Evolutionary conservation across 2,797 vertebrate species (phyloP).

Genomic region (Anisognathus igniventris): DNA sequence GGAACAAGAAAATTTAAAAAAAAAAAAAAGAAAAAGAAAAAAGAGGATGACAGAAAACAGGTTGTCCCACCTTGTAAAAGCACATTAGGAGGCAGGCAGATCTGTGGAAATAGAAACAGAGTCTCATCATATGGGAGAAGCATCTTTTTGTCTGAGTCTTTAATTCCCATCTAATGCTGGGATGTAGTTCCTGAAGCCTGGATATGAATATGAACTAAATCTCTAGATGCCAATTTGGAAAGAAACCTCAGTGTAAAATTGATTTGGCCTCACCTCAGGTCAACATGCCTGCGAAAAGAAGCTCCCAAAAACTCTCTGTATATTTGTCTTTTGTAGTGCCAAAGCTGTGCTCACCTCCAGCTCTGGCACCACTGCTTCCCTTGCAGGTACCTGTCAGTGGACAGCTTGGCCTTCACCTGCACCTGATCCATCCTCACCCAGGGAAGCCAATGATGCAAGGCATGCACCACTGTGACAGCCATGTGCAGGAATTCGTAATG

Average conservation of each 20-base stretch:
- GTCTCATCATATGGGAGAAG: not conserved
- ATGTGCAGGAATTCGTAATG: not conserved
- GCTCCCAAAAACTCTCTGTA: not conserved
- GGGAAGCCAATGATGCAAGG: not conserved
- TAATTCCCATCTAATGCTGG: not conserved
- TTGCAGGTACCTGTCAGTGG: not conserved
- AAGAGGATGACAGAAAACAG: not conserved
- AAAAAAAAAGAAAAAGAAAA: accelerated
- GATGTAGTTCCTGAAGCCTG: not conserved
- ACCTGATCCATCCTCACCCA: not conserved
- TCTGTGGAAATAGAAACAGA: not conserved
- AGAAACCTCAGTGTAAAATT: not conserved
- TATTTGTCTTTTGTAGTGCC: not conserved
- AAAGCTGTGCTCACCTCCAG: not conserved
- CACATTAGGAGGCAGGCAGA: not conserved
- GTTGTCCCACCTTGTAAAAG: not conserved
- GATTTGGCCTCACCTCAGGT: not conserved
- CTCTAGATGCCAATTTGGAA: not conserved
- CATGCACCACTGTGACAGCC: not conserved
- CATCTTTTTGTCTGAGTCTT: not conserved
- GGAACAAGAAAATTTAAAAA: not conserved
- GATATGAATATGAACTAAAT: not conserved
- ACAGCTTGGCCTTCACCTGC: not conserved
- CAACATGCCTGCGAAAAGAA: not conserved
- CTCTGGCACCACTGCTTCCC: not conserved